Evolutionary conservation across 2,797 vertebrate genomes (phyloP).

Genomic region (Decapterus maruadsi): DNA sequence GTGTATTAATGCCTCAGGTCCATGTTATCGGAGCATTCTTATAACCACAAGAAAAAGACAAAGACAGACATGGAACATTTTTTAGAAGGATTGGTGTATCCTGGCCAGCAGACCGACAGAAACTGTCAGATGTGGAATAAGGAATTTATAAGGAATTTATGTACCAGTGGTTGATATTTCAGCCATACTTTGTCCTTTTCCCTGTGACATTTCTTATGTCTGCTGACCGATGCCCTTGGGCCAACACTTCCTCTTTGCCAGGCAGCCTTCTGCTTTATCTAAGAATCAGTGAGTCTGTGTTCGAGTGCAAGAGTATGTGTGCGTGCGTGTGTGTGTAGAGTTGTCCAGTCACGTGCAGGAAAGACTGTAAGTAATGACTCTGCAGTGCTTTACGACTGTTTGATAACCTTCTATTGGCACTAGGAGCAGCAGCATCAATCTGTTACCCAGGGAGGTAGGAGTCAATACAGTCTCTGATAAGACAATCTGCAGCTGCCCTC

Average conservation of each 20-base stretch:
- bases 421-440: slow-evolving; percentile 50
- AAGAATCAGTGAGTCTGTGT: background rate
- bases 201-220: slow-evolving; percentile 42
- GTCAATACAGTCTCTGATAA: slow-evolving; percentile 47
- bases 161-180: slow-evolving; percentile 42
- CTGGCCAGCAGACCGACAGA: slow-evolving; percentile 10
- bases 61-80: background rate
- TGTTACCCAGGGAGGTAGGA: slow-evolving; percentile 37
- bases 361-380: slow-evolving; percentile 58
- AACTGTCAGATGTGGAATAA: slow-evolving; percentile 5
- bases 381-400: slow-evolving; percentile 44
- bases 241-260: slow-evolving; percentile 12
- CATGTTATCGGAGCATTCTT: slow-evolving; percentile 1
- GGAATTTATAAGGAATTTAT: slow-evolving; percentile 31
- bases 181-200: slow-evolving; percentile 14
- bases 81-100: slow-evolving; percentile 9
- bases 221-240: slow-evolving; percentile 27
- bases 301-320: background rate
- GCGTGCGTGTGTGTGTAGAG: slow-evolving; percentile 9
- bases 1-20: slow-evolving; percentile 16
- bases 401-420: slow-evolving; percentile 54
- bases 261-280: slow-evolving; percentile 21
- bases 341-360: slow-evolving; percentile 14
- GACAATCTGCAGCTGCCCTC: slow-evolving; percentile 54
- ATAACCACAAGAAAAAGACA: slow-evolving; percentile 8